Conservation (phyloP, 2,797 vertebrate species). For the Sebastes iracundus region DNA sequence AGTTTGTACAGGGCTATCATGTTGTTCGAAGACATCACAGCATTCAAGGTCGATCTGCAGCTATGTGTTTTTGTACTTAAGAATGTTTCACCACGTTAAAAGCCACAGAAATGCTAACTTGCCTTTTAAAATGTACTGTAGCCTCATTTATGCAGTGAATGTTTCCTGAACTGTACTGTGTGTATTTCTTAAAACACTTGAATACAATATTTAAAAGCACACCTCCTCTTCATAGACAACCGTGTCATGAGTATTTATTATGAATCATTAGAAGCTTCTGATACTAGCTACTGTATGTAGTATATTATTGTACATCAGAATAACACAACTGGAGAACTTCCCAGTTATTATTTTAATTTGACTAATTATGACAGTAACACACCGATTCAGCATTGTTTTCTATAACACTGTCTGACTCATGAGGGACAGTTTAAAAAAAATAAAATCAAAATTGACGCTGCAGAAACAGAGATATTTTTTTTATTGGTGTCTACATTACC, state of each 20-base stretch:
- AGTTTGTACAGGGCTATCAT: neutral
- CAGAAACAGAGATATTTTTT: no score
- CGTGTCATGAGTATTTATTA: slow-evolving; percentile 39
- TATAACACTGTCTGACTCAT: neutral
- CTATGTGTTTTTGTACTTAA: slow-evolving; percentile 7
- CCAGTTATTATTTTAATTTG: slow-evolving; percentile 3
- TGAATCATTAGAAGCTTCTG: slow-evolving; percentile 42
- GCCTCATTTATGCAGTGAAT: neutral
- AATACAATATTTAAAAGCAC: slow-evolving; percentile 31
- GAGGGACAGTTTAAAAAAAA: neutral
- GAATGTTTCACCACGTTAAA: slow-evolving; percentile 16
- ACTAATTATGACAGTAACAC: slow-evolving; percentile 7
- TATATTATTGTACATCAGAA: slow-evolving; percentile 5
- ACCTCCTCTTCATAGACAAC: slow-evolving; percentile 8
- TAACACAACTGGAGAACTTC: neutral
- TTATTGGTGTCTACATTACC: neutral
- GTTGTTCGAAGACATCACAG: neutral
- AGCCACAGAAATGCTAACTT: slow-evolving; percentile 11
- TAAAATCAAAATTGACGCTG: neutral
- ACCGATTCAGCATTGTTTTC: neutral
- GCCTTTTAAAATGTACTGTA: slow-evolving; percentile 15
- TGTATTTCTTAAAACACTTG: slow-evolving; percentile 27
- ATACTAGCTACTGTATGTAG: neutral
- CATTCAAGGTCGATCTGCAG: neutral
- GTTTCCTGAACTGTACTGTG: slow-evolving; percentile 10